Conservation (phyloP, 2,113 vertebrate species). For the Helogale parvula region DNA sequence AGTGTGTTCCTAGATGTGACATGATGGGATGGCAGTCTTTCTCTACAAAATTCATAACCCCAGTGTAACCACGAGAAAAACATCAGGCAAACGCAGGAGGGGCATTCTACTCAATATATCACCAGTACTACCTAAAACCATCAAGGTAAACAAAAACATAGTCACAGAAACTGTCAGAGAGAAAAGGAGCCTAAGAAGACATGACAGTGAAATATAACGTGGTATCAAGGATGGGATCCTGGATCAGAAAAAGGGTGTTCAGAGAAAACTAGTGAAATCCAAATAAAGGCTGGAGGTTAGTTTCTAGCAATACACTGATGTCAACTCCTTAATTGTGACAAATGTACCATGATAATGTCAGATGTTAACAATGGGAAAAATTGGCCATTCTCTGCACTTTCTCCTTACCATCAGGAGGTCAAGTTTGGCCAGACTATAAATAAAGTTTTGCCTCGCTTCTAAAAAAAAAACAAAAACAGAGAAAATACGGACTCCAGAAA, state of each 20-base stretch:
- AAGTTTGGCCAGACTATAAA: too few species aligned
- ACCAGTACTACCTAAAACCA: background rate
- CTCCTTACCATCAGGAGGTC: too few species aligned
- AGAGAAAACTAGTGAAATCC: background rate
- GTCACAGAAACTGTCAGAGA: background rate
- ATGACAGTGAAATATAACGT: rapidly evolving
- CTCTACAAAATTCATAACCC: background rate
- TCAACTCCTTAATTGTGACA: background rate
- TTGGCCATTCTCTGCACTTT: too few species aligned
- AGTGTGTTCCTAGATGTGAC: background rate
- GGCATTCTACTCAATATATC: background rate
- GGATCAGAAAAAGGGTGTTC: background rate
- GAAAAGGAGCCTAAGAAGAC: background rate
- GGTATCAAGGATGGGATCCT: background rate
- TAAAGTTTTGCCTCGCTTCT: too few species aligned
- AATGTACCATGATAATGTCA: background rate
- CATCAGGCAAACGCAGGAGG: background rate
- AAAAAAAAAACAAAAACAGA: too few species aligned
- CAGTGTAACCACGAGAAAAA: background rate
- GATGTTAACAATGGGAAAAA: background rate
- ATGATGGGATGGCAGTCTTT: too few species aligned
- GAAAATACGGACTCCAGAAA: too few species aligned
- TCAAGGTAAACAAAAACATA: background rate
- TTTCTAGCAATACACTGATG: rapidly evolving
- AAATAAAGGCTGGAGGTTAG: background rate